phyloP scores from a whole-genome alignment of 2,797 vertebrate genomes.

The Gadopsis marmoratus region DNA sequence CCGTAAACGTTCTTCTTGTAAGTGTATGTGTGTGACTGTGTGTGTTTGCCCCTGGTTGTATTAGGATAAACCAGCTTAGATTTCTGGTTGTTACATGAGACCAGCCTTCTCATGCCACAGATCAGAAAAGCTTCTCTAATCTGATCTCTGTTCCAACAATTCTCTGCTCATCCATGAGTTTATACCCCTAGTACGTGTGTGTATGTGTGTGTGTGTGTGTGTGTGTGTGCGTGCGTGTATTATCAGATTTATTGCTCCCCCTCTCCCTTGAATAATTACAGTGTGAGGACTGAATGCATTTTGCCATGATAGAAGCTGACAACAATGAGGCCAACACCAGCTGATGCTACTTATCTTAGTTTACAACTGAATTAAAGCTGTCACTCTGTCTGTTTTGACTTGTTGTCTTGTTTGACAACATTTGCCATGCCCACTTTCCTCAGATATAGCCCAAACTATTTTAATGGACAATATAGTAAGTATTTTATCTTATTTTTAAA shows the following conservation, averaged over 20 bases:
- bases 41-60: slow-evolving; percentile 68
- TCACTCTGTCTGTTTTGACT: slow-evolving; percentile 36
- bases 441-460: not conserved
- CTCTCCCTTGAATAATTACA: slow-evolving; percentile 69
- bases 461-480: not conserved
- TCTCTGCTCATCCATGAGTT: slow-evolving; percentile 74
- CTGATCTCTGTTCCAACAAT: slow-evolving; percentile 82
- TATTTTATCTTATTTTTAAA: slow-evolving; percentile 15
- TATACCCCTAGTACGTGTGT: slow-evolving; percentile 52
- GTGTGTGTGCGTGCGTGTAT: slow-evolving; percentile 30
- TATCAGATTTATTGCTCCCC: slow-evolving; percentile 68
- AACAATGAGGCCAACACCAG: slow-evolving; percentile 63
- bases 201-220: slow-evolving; percentile 32
- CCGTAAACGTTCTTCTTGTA: slow-evolving; percentile 62
- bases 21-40: slow-evolving; percentile 33
- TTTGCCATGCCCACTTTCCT: slow-evolving; percentile 20
- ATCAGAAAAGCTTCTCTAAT: slow-evolving; percentile 84
- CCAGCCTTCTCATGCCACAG: slow-evolving; percentile 79
- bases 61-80: slow-evolving; percentile 81
- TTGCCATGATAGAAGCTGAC: slow-evolving; percentile 67
- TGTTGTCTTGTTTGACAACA: slow-evolving; percentile 10
- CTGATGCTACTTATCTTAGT: slow-evolving; percentile 61
- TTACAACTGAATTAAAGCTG: slow-evolving; percentile 58
- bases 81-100: slow-evolving; percentile 83
- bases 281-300: slow-evolving; percentile 59